phyloP scores from a whole-genome alignment of 2,888 invertebrate genomes.

The Cheilosia soror region DNA sequence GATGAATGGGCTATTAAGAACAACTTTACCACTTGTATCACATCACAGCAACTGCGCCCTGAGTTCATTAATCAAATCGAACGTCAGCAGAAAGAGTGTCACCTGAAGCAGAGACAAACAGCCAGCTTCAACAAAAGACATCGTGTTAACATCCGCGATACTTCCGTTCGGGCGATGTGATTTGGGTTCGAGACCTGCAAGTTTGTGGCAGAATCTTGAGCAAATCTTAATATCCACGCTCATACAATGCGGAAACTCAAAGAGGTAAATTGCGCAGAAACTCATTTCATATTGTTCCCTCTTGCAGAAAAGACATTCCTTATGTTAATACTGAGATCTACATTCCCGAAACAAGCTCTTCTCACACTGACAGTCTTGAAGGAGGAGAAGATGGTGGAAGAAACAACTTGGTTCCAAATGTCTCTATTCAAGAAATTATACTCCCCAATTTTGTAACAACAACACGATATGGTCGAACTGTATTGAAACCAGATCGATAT shows the following conservation, averaged over 20 bases:
- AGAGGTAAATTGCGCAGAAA: too few species aligned
- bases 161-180: too few species aligned
- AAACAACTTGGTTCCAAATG: neutral
- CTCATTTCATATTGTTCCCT: too few species aligned
- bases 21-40: slow-evolving; percentile 21
- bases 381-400: neutral
- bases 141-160: too few species aligned
- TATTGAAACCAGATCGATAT: neutral
- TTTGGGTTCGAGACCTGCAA: too few species aligned
- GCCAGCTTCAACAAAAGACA: neutral
- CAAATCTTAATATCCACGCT: neutral
- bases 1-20: slow-evolving; percentile 12
- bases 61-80: slow-evolving; percentile 7
- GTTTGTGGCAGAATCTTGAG: neutral
- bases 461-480: neutral
- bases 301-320: too few species aligned
- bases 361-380: neutral
- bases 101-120: neutral
- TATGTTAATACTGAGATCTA: neutral
- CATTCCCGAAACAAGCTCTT: neutral
- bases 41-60: slow-evolving; percentile 17
- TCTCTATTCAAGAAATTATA: neutral
- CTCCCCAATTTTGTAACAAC: neutral
- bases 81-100: slow-evolving; percentile 13
- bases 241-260: too few species aligned